Conservation (phyloP, 2,888 invertebrate species). For the Tiliacea aurago region DNA sequence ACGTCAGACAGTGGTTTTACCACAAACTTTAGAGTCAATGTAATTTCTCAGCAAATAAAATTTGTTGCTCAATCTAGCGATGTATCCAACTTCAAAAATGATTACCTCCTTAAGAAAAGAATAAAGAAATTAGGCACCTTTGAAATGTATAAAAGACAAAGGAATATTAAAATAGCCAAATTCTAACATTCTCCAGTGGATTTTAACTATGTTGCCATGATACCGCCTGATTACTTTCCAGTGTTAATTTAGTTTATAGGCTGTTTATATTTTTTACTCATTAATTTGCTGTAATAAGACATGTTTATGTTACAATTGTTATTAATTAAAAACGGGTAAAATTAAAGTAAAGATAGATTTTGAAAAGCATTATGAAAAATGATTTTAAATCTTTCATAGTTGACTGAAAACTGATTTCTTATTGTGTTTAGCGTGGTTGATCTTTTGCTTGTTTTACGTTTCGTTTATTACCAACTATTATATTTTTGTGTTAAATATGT, state of each 20-base stretch:
- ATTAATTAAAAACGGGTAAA: conserved; percentile 31
- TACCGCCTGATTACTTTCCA: conserved; percentile 67
- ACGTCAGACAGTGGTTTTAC: conserved; percentile 84
- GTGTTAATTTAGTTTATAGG: conserved; percentile 52
- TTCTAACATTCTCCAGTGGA: conserved; percentile 72
- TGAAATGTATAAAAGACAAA: conserved; percentile 80
- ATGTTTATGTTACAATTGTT: conserved; percentile 32
- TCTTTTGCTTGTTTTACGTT: conserved; percentile 27
- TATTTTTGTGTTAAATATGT: conserved; percentile 39
- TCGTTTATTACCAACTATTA: conserved; percentile 28
- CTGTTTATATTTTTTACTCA: conserved; percentile 32
- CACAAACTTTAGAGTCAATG: conserved; percentile 83
- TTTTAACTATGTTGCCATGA: conserved; percentile 35
- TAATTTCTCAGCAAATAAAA: conserved; percentile 78
- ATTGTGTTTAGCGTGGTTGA: conserved; percentile 35
- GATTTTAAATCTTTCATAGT: conserved; percentile 20
- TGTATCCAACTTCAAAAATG: conserved; percentile 79
- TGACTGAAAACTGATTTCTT: conserved; percentile 30
- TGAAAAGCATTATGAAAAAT: conserved; percentile 12
- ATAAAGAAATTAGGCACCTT: conserved; percentile 81
- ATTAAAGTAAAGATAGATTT: conserved; percentile 14
- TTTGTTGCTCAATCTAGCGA: conserved; percentile 80
- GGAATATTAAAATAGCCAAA: conserved; percentile 82
- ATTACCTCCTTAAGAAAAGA: conserved; percentile 77
- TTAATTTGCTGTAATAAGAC: conserved; percentile 39